These are phyloP conservation scores for Riptortus pedestris DNA, from an alignment of 1,140 invertebrate species.

Conservation along the genomic window DNA sequence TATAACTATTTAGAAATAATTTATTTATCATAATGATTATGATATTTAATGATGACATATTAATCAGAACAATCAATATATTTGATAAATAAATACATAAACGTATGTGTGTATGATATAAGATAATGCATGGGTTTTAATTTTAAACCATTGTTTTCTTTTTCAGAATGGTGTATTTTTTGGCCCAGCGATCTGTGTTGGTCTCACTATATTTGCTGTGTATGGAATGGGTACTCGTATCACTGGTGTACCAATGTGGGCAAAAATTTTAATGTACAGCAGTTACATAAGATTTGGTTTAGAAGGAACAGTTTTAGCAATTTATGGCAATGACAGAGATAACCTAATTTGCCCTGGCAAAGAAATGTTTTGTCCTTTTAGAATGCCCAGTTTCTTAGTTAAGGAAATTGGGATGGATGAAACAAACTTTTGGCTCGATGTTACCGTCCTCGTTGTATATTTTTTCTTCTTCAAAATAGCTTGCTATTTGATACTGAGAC, in stretches of 20 bases:
- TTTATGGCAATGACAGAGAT: constrained; percentile 62
- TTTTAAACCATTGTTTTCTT: too few species aligned
- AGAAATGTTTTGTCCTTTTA: constrained; percentile 57
- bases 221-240: constrained; percentile 61
- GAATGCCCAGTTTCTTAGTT: constrained; percentile 37
- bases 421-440: constrained; percentile 48
- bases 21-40: too few species aligned
- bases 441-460: constrained; percentile 45
- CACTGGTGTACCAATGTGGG: constrained; percentile 51
- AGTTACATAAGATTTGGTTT: constrained; percentile 72
- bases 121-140: too few species aligned
- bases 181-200: constrained; percentile 59
- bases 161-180: constrained; percentile 69
- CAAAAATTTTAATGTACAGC: constrained; percentile 61
- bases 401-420: constrained; percentile 46
- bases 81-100: too few species aligned
- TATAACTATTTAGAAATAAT: too few species aligned
- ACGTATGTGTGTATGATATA: too few species aligned
- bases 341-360: constrained; percentile 53
- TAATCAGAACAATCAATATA: too few species aligned
- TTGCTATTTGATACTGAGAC: constrained; percentile 52
- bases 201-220: constrained; percentile 62
- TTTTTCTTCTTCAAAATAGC: constrained; percentile 46
- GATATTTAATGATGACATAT: too few species aligned
- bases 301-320: constrained; percentile 63